These are phyloP conservation scores for Hydrozoanthus tunicans DNA, from an alignment of 64 coral and sea anemone species.

Conservation along the genomic window DNA sequence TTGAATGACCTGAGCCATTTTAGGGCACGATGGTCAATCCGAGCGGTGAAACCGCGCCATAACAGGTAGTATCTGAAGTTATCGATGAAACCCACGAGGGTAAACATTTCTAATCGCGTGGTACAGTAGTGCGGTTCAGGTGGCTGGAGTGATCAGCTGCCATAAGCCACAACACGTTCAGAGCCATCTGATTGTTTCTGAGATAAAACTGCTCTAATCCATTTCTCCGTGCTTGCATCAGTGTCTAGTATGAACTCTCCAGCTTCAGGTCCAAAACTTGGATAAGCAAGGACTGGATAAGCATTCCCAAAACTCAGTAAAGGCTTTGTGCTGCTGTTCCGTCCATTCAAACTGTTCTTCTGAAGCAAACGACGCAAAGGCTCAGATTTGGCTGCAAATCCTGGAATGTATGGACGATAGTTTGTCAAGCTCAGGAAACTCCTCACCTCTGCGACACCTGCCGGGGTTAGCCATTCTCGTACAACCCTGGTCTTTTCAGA, in stretches of 20 bases:
- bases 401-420: conserved; percentile 29
- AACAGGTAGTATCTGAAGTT: conserved; percentile 45
- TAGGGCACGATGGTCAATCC: conserved; percentile 34
- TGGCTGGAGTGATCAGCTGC: conserved; percentile 40
- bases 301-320: conserved; percentile 6
- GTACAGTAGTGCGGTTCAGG: conserved; percentile 45
- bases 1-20: conserved; percentile 54
- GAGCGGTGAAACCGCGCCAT: conserved; percentile 6
- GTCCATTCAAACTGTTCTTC: conserved; percentile 41
- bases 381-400: conserved; percentile 14
- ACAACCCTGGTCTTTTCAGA: conserved; percentile 33
- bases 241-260: conserved; percentile 30
- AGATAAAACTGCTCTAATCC: conserved; percentile 28
- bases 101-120: conserved; percentile 30
- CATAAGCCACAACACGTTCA: conserved; percentile 46
- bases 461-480: conserved; percentile 44
- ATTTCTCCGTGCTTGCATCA: conserved; percentile 11
- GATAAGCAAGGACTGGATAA: conserved; percentile 25
- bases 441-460: conserved; percentile 4
- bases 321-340: conserved; percentile 25
- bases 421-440: conserved; percentile 60
- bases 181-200: conserved; percentile 43
- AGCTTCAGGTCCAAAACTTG: conserved; percentile 35
- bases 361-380: conserved; percentile 34
- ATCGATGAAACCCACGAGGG: conserved; percentile 52